Percentiles rank a stretch among this genome's conserved stretches.
Conservation (phyloP, 2,797 vertebrate species). For the Onychomys arenicola region DNA sequence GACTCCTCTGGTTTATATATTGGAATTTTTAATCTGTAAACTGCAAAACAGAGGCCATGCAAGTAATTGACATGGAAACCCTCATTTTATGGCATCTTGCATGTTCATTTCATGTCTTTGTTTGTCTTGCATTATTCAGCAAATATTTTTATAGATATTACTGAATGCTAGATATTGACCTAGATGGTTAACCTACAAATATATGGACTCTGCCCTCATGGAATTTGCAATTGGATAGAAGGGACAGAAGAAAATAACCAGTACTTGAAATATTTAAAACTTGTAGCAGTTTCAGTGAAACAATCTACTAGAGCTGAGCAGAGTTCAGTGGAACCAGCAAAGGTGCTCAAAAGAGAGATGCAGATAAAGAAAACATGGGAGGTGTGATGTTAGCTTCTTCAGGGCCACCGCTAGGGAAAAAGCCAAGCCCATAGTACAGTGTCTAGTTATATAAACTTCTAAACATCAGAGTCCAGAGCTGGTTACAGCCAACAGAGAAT, state of each 20-base stretch:
- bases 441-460: not conserved
- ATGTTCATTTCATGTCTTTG: not conserved
- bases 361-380: not conserved
- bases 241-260: not conserved
- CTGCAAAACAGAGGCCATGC: not conserved
- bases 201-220: not conserved
- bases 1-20: not conserved
- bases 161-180: not conserved
- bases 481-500: not conserved
- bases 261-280: constrained; percentile 21
- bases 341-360: not conserved
- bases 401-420: not conserved
- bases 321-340: not conserved
- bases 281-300: not conserved
- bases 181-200: not conserved
- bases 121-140: not conserved
- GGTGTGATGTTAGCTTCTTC: not conserved
- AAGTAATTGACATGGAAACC: not conserved
- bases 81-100: not conserved
- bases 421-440: not conserved
- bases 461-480: not conserved
- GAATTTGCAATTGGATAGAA: not conserved
- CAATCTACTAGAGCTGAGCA: not conserved
- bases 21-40: not conserved
- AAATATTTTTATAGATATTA: not conserved